phyloP scores from a whole-genome alignment of 2,113 vertebrate genomes.

The pig (Sus scrofa) region T2T-Sscrofa CM000820.6:96827001-96827500 shows the following conservation, averaged over 20 bases:
- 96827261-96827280: neutral
- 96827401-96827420: neutral
- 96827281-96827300: neutral
- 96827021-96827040: neutral
- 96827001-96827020: neutral
- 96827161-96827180: neutral
- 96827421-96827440: neutral
- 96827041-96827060: neutral
- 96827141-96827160: neutral
- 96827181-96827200: neutral
- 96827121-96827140: neutral
- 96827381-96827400: neutral
- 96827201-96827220: neutral
- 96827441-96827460: neutral
- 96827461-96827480: neutral
- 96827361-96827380: accelerated
- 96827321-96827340: neutral
- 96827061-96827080: neutral
- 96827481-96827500: neutral
- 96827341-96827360: neutral
- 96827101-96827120: too few relatives aligned
- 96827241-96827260: neutral
- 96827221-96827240: neutral
- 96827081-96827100: neutral
- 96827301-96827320: neutral